phyloP scores from a whole-genome alignment of 2,113 vertebrate species.

The Collichthys lucidus region DNA sequence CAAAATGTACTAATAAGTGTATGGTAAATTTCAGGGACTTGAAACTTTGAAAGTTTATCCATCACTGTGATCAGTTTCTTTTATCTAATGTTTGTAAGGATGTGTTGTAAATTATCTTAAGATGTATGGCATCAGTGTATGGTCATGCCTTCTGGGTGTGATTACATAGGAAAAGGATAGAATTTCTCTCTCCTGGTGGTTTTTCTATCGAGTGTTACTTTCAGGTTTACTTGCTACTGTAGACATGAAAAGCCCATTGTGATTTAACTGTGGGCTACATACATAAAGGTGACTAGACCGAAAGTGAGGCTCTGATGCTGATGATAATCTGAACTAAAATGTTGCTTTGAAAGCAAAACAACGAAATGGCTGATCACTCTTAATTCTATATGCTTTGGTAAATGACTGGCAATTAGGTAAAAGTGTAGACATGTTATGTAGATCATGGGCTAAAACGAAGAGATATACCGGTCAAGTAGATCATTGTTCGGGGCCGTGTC shows the following conservation, averaged over 20 bases:
- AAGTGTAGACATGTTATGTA: background rate
- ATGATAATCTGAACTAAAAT: background rate
- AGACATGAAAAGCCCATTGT: background rate
- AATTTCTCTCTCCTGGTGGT: too few species aligned
- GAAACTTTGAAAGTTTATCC: background rate
- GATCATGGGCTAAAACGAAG: background rate
- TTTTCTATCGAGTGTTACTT: too few species aligned
- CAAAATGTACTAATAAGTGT: background rate
- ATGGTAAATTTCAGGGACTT: background rate
- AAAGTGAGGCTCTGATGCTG: background rate
- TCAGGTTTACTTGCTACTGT: background rate
- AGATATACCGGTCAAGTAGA: slow-evolving; percentile 5
- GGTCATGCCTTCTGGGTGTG: background rate
- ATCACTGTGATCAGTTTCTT: background rate
- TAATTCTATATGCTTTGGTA: background rate
- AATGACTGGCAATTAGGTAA: background rate
- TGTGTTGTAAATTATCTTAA: background rate
- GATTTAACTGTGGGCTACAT: background rate
- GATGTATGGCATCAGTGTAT: background rate
- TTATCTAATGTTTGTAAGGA: background rate
- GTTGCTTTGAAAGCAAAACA: background rate
- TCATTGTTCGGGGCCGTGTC: slow-evolving; percentile 53
- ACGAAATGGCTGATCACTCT: background rate
- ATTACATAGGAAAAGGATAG: background rate
- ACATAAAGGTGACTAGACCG: background rate